Conservation (phyloP, 2,113 vertebrate genomes). For the Phodopus roborovskii region DNA sequence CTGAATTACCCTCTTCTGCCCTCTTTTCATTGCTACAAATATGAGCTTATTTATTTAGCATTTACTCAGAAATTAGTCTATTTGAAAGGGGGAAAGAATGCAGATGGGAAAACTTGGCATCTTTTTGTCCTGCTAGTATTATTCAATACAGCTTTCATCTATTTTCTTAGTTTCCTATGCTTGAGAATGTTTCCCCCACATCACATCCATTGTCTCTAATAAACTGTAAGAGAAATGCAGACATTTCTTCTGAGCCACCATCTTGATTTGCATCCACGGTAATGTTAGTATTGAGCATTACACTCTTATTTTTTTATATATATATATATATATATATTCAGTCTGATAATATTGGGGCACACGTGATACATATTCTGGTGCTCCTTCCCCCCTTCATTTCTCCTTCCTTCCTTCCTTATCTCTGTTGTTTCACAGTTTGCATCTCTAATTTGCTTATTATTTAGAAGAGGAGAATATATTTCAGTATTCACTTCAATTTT, state of each 20-base stretch:
- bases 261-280: constrained; percentile 44
- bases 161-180: constrained; percentile 46
- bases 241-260: background rate
- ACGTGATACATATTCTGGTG: background rate
- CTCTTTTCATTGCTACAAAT: constrained; percentile 37
- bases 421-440: constrained; percentile 49
- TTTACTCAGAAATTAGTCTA: constrained; percentile 55
- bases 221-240: constrained; percentile 25
- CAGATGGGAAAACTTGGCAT: constrained; percentile 47
- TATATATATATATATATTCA: constrained; percentile 38
- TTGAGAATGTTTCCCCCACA: background rate
- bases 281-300: constrained; percentile 44
- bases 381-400: background rate
- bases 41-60: constrained; percentile 38
- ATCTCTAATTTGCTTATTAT: constrained; percentile 53
- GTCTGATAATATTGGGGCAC: constrained; percentile 14
- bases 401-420: background rate
- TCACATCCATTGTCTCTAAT: background rate
- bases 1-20: constrained; percentile 24
- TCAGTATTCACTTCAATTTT: constrained; percentile 49
- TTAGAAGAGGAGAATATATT: background rate
- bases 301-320: constrained; percentile 20
- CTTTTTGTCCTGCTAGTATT: constrained; percentile 32
- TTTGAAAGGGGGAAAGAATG: constrained; percentile 65
- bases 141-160: constrained; percentile 14